These are phyloP conservation scores for Columba janthina DNA, from an alignment of 2,113 vertebrate species.

Conservation along the genomic window DNA sequence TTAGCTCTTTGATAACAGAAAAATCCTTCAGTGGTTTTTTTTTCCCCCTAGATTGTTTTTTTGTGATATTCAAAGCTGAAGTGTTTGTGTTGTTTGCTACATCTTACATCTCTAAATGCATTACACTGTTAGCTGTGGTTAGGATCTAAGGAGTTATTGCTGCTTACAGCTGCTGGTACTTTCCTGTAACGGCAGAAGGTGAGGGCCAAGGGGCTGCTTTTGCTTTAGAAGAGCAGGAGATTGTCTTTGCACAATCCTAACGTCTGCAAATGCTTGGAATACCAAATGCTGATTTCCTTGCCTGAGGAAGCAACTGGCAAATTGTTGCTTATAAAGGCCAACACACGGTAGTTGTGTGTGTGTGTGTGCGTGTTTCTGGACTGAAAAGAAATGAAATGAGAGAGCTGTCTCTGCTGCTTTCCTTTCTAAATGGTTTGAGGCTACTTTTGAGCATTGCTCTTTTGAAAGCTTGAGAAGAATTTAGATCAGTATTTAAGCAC, in stretches of 20 bases:
- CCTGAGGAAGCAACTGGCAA: constrained; percentile 18
- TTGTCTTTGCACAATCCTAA: neutral
- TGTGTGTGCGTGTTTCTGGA: neutral
- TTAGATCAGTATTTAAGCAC: constrained; percentile 12
- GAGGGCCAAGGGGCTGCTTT: neutral
- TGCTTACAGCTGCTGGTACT: neutral
- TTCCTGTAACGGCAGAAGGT: neutral
- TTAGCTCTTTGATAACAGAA: neutral
- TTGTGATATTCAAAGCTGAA: neutral
- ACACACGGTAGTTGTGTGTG: neutral
- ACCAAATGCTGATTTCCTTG: neutral
- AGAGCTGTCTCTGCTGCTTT: neutral
- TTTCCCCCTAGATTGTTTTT: neutral
- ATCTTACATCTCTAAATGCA: neutral
- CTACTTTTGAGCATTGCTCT: neutral
- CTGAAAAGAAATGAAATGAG: neutral
- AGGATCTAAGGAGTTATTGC: neutral
- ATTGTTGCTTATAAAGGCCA: neutral
- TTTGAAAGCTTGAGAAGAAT: constrained; percentile 25
- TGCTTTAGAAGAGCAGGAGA: neutral
- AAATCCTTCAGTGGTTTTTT: neutral
- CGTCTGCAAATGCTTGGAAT: neutral
- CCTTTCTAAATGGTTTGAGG: constrained; percentile 2
- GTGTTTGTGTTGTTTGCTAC: neutral
- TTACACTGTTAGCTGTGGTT: neutral